Evolutionary conservation across 2,797 vertebrate genomes (phyloP).

Genomic region (Hypotaenidia philippensis): DNA sequence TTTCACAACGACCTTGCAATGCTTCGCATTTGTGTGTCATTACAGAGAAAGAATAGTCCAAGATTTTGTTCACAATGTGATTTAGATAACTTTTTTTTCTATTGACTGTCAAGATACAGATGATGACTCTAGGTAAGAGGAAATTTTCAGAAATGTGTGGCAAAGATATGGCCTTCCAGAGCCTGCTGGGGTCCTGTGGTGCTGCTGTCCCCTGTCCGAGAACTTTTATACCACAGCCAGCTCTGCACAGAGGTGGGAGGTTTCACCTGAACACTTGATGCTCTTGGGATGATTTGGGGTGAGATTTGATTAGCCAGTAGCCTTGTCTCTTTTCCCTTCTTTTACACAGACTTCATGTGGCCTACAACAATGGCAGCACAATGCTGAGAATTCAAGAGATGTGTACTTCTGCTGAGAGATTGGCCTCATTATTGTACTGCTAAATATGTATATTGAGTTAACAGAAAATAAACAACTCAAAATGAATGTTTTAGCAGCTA

Average conservation of each 20-base stretch:
- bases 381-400: neutral
- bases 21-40: neutral
- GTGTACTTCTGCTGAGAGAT: neutral
- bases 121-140: neutral
- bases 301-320: neutral
- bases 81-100: neutral
- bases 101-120: neutral
- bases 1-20: neutral
- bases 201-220: neutral
- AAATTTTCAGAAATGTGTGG: neutral
- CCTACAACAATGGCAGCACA: neutral
- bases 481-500: neutral
- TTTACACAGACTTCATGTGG: neutral
- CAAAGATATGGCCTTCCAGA: neutral
- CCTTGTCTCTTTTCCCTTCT: neutral
- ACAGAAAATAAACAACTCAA: neutral
- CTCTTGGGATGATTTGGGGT: neutral
- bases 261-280: neutral
- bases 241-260: neutral
- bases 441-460: neutral
- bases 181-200: neutral
- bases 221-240: neutral
- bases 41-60: neutral
- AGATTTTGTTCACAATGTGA: neutral
- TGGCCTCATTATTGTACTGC: neutral